A percentile compares a stretch with the other conserved stretches of the same genome.
Evolutionary conservation across 2,888 invertebrate species (phyloP).

Genomic region (Lepeophtheirus nordmannii): DNA sequence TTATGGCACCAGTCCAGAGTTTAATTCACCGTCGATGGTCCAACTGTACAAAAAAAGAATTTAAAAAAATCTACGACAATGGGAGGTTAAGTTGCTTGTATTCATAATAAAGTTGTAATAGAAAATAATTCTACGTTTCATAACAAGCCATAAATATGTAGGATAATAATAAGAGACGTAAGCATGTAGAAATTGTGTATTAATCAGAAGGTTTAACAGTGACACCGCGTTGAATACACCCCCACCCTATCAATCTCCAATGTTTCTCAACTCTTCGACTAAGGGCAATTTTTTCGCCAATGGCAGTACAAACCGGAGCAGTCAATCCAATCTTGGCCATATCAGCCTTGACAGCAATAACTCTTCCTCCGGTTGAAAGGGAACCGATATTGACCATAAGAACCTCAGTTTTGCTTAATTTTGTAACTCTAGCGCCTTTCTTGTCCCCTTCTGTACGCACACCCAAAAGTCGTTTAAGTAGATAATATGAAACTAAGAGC

Average conservation of each 20-base stretch:
- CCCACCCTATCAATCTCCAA: constrained; percentile 99
- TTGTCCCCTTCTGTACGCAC: constrained; percentile 98
- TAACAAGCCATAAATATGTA: too few species aligned
- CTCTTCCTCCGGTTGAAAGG: constrained; percentile 88
- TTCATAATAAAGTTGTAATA: too few species aligned
- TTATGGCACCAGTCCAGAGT: too few species aligned
- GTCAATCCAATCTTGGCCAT: constrained; percentile 92
- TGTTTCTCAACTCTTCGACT: constrained; percentile 97
- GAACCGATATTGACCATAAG: constrained; percentile 97
- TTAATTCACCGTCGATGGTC: too few species aligned
- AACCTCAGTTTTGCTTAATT: constrained; percentile 73
- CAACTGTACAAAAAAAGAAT: too few species aligned
- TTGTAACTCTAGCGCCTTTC: constrained; percentile 91
- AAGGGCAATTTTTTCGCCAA: constrained; percentile 96
- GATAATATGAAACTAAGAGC: constrained; percentile 92
- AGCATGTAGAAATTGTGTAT: not conserved
- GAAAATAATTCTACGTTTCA: too few species aligned
- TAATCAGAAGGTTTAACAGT: constrained; percentile 60
- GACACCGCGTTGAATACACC: constrained; percentile 91
- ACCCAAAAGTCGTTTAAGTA: constrained; percentile 83
- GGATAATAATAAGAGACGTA: too few species aligned
- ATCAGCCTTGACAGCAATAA: constrained; percentile 84
- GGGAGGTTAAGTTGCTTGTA: too few species aligned
- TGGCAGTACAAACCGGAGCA: constrained; percentile 95
- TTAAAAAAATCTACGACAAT: too few species aligned